Evolutionary conservation across 2,797 vertebrate genomes (phyloP).

Genomic region (Philypnodon macrostomus): DNA sequence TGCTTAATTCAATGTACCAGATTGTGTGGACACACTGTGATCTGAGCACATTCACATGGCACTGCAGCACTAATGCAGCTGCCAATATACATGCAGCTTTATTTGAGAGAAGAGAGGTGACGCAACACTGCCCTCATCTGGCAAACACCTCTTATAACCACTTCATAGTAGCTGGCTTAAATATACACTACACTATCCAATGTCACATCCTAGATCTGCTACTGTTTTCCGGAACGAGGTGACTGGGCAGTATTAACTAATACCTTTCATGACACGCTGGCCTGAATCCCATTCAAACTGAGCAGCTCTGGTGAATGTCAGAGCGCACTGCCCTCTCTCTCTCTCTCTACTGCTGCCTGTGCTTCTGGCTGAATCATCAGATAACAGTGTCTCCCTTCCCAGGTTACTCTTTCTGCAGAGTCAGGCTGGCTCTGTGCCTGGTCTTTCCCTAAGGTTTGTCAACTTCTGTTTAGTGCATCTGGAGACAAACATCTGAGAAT

Average conservation of each 20-base stretch:
- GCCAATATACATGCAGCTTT: slow-evolving; percentile 57
- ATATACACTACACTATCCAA: slow-evolving; percentile 47
- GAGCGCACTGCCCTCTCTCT: slow-evolving; percentile 28
- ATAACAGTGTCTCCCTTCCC: slow-evolving; percentile 72
- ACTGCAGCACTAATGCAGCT: slow-evolving; percentile 62
- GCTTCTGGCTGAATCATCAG: slow-evolving; percentile 76
- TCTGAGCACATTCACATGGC: slow-evolving; percentile 53
- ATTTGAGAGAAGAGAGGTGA: slow-evolving; percentile 43
- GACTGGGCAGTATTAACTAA: slow-evolving; percentile 56
- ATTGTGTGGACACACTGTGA: slow-evolving; percentile 37
- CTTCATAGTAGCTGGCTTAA: slow-evolving; percentile 23
- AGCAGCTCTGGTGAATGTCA: slow-evolving; percentile 71
- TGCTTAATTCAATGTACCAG: slow-evolving; percentile 7
- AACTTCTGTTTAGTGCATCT: slow-evolving; percentile 65
- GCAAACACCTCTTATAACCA: slow-evolving; percentile 42
- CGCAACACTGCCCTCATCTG: slow-evolving; percentile 64
- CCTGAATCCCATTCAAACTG: slow-evolving; percentile 47
- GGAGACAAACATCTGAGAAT: slow-evolving; percentile 53
- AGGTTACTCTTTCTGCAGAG: slow-evolving; percentile 76
- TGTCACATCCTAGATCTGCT: slow-evolving; percentile 42
- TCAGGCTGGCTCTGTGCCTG: slow-evolving; percentile 73
- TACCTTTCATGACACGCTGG: slow-evolving; percentile 53
- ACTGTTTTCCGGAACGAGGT: slow-evolving; percentile 52
- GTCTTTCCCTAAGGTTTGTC: slow-evolving; percentile 69
- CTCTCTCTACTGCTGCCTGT: slow-evolving; percentile 33